phyloP scores from a whole-genome alignment of 2,888 invertebrate genomes.

The Tachystola acroxantha region DNA sequence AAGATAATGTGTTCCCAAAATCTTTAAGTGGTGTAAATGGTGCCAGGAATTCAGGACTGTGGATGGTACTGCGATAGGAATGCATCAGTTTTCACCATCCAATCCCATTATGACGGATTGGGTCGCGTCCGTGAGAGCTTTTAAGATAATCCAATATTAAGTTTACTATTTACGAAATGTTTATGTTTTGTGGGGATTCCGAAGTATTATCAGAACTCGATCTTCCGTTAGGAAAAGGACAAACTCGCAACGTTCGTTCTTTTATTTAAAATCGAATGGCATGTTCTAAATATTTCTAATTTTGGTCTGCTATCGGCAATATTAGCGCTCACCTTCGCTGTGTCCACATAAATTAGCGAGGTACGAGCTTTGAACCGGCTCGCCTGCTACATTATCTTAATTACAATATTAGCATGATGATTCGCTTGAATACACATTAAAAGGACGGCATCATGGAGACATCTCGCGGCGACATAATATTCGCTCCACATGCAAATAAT shows the following conservation, averaged over 20 bases:
- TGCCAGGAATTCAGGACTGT: conserved; percentile 18
- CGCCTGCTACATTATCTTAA: conserved; percentile 52
- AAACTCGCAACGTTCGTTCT: not conserved
- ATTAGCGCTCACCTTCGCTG: conserved; percentile 12
- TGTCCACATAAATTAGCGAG: conserved; percentile 13
- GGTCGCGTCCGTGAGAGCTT: conserved; percentile 6
- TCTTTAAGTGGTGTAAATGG: conserved; percentile 37
- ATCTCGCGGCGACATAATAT: conserved; percentile 25
- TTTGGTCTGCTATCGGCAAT: conserved; percentile 6
- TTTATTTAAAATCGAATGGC: not conserved
- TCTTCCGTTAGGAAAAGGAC: too few relatives aligned
- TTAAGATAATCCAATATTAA: conserved; percentile 10
- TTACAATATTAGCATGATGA: conserved; percentile 57
- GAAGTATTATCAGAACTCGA: too few relatives aligned
- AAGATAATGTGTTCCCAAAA: conserved; percentile 50
- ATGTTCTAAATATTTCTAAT: not conserved
- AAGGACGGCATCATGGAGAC: too few relatives aligned
- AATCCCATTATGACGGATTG: conserved; percentile 17
- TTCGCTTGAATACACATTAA: conserved; percentile 46
- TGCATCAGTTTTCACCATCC: conserved; percentile 23
- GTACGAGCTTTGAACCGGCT: conserved; percentile 25
- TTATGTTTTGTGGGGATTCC: too few relatives aligned
- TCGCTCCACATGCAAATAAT: conserved; percentile 32
- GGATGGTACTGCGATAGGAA: conserved; percentile 16
- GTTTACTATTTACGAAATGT: conserved; percentile 5